Evolutionary conservation across 2,113 vertebrate species (phyloP).

Genomic region (Brachypteracias leptosomus): DNA sequence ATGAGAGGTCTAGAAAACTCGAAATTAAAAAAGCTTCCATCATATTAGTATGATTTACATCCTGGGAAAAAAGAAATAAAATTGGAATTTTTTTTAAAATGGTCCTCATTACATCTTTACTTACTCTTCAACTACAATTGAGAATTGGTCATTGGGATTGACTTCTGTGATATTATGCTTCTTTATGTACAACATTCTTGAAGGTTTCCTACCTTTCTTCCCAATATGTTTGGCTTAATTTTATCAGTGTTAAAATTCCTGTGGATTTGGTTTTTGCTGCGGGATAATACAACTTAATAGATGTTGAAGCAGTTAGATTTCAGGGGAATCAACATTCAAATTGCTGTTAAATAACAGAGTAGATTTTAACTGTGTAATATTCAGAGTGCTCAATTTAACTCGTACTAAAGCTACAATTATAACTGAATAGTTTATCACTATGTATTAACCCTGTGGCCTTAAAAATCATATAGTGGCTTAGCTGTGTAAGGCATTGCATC

Average conservation of each 20-base stretch:
- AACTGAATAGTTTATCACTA: slow-evolving; percentile 56
- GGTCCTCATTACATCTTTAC: background rate
- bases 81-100: background rate
- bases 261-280: background rate
- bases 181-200: background rate
- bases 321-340: slow-evolving; percentile 35
- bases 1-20: background rate
- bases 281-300: background rate
- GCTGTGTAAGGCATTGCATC: slow-evolving; percentile 39
- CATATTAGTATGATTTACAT: background rate
- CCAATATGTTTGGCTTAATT: background rate
- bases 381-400: slow-evolving; percentile 37
- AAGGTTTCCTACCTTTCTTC: background rate
- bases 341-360: slow-evolving; percentile 47
- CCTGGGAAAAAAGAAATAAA: background rate
- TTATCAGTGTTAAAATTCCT: background rate
- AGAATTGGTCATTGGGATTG: background rate
- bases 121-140: background rate
- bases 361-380: slow-evolving; percentile 18
- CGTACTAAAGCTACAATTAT: slow-evolving; percentile 35
- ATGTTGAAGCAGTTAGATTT: slow-evolving; percentile 1
- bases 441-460: slow-evolving; percentile 56
- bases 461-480: slow-evolving; percentile 13
- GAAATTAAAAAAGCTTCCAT: background rate
- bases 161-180: background rate